phyloP scores from a whole-genome alignment of 1,140 invertebrate species.

The Dinothrombium tinctorium region DNA sequence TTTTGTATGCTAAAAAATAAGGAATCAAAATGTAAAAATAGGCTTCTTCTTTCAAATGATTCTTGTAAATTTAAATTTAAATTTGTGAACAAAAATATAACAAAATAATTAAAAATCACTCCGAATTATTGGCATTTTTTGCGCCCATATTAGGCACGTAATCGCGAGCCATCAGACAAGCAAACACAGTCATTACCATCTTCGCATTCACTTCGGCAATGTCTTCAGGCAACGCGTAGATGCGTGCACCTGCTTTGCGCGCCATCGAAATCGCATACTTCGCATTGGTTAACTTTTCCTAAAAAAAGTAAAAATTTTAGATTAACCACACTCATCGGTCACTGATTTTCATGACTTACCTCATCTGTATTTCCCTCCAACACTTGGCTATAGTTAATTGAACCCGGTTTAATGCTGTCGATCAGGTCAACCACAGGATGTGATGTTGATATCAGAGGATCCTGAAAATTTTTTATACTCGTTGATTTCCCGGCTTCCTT shows the following conservation, averaged over 20 bases:
- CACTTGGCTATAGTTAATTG: conserved; percentile 78
- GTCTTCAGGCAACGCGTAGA: conserved; percentile 97
- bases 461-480: conserved; percentile 64
- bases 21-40: too few relatives aligned
- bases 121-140: conserved; percentile 8
- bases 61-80: too few relatives aligned
- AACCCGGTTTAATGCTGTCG: conserved; percentile 82
- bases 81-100: too few relatives aligned
- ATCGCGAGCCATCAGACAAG: conserved; percentile 89
- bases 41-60: too few relatives aligned
- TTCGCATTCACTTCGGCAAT: conserved; percentile 93
- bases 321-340: not conserved
- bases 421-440: conserved; percentile 81
- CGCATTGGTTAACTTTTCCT: conserved; percentile 86
- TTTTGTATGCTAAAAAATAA: too few relatives aligned
- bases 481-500: conserved; percentile 46
- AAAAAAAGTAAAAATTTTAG: conserved; percentile 6
- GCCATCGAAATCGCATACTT: conserved; percentile 97
- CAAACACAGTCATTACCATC: conserved; percentile 99
- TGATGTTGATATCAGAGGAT: conserved; percentile 54
- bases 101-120: too few relatives aligned
- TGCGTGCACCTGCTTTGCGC: conserved; percentile 80
- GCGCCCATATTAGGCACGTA: conserved; percentile 59
- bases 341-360: conserved; percentile 29
- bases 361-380: conserved; percentile 47